Percentiles rank a stretch among this genome's conserved stretches.
Conservation (phyloP, 2,888 invertebrate genomes). For the Synergus itoensis region DNA sequence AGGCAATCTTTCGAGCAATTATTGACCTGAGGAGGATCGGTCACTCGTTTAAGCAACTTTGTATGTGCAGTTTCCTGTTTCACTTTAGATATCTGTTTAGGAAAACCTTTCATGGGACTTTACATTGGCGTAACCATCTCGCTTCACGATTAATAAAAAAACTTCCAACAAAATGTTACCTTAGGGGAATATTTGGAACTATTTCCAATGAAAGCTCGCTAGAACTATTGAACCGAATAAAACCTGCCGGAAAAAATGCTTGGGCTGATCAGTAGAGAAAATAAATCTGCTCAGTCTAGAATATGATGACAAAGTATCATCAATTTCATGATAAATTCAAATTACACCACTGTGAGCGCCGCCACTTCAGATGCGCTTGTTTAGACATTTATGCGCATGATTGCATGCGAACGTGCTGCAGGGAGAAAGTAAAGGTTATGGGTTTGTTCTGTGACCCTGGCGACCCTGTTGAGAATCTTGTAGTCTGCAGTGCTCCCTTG, state of each 20-base stretch:
- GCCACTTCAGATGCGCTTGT: constrained; percentile 16
- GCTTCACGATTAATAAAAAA: too few species aligned
- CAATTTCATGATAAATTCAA: not conserved
- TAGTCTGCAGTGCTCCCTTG: constrained; percentile 51
- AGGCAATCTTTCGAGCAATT: constrained; percentile 19
- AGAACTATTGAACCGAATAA: too few species aligned
- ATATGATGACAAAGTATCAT: not conserved
- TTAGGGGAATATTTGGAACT: too few species aligned
- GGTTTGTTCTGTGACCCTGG: constrained; percentile 68
- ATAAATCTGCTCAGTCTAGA: too few species aligned
- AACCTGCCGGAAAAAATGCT: too few species aligned
- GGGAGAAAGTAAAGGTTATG: constrained; percentile 70
- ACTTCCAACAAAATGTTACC: too few species aligned
- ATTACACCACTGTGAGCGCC: not conserved
- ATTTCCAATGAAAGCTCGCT: too few species aligned
- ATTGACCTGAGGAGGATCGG: constrained; percentile 22
- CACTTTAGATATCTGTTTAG: constrained; percentile 18
- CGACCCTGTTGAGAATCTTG: constrained; percentile 60
- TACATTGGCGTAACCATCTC: not conserved
- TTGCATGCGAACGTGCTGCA: constrained; percentile 47
- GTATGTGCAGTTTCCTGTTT: constrained; percentile 33
- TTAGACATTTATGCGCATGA: constrained; percentile 33
- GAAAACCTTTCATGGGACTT: constrained; percentile 6
- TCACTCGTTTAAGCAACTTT: not conserved
- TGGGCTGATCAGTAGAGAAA: too few species aligned